These are phyloP conservation scores for Amphipyra tragopoginis DNA, from an alignment of 2,888 invertebrate genomes.

Conservation along the genomic window DNA sequence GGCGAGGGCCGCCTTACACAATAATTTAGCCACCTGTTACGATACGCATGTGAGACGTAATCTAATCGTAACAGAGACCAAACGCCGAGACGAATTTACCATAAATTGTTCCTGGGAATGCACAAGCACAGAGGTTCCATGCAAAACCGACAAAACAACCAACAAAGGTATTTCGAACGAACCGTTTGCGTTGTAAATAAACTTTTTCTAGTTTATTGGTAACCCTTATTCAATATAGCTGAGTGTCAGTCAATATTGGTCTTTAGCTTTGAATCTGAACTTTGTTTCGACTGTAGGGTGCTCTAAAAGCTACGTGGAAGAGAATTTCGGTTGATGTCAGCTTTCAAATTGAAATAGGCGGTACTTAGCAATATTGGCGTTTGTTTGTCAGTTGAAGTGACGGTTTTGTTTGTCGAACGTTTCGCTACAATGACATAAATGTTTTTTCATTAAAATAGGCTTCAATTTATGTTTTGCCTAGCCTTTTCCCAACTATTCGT, in stretches of 20 bases:
- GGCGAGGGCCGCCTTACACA: background rate
- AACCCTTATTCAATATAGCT: constrained; percentile 25
- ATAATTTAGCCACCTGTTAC: background rate
- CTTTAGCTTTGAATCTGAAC: constrained; percentile 10
- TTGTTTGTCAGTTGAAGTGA: too few relatives aligned
- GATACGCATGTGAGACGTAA: constrained; percentile 12
- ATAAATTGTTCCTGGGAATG: constrained; percentile 27
- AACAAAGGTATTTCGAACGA: constrained; percentile 11
- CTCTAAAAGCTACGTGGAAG: too few relatives aligned
- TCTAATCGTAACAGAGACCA: constrained; percentile 29
- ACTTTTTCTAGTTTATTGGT: constrained; percentile 34
- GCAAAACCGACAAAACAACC: constrained; percentile 12
- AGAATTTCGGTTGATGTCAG: too few relatives aligned
- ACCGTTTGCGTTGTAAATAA: constrained; percentile 29
- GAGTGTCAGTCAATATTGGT: constrained; percentile 32
- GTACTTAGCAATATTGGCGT: too few relatives aligned
- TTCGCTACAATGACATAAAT: too few relatives aligned
- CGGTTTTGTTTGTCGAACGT: too few relatives aligned
- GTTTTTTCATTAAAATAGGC: too few relatives aligned
- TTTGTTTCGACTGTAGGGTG: too few relatives aligned
- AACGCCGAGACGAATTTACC: constrained; percentile 26
- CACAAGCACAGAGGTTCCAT: constrained; percentile 12
- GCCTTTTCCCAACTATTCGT: too few relatives aligned
- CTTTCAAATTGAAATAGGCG: too few relatives aligned
- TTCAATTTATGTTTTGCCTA: too few relatives aligned